A percentile compares a stretch with the other conserved stretches of the same genome.
These are phyloP conservation scores for Eupithecia insigniata DNA, from an alignment of 2,888 invertebrate species.

Conservation along the genomic window DNA sequence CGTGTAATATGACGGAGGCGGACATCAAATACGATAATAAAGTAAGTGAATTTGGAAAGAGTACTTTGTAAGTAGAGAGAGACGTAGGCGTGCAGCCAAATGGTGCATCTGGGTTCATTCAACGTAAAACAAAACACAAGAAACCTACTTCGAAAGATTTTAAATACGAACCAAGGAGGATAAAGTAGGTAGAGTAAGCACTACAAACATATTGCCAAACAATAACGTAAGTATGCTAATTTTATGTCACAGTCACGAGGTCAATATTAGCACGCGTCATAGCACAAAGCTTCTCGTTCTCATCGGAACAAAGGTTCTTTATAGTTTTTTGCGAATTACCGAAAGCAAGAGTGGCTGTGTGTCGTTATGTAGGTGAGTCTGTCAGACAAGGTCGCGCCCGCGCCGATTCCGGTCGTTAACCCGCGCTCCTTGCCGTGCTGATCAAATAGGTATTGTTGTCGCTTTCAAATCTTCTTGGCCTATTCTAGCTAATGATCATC, in stretches of 20 bases:
- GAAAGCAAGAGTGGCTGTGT: conserved; percentile 82
- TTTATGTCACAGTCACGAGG: conserved; percentile 24
- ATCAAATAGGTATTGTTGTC: conserved; percentile 57
- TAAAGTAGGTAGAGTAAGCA: not conserved
- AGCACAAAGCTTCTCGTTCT: conserved; percentile 33
- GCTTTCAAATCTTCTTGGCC: conserved; percentile 47
- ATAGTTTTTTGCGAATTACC: conserved; percentile 78
- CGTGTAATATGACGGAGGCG: conserved; percentile 27
- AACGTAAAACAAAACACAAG: not conserved
- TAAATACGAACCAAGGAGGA: not conserved
- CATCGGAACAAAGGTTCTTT: conserved; percentile 40
- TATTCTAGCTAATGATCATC: conserved; percentile 1
- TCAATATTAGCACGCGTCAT: conserved; percentile 35
- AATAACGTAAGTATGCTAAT: conserved; percentile 18
- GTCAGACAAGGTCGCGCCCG: conserved; percentile 81
- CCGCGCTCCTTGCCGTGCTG: conserved; percentile 58
- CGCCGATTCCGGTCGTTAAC: conserved; percentile 82
- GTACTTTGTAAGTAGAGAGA: not conserved
- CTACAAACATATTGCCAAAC: conserved; percentile 19
- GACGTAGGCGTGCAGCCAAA: not conserved
- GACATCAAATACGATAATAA: not conserved
- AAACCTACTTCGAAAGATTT: not conserved
- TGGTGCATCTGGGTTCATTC: not conserved
- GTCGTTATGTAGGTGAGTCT: conserved; percentile 81
- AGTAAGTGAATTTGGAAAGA: not conserved